Evolutionary conservation across 2,797 vertebrate species (phyloP).

Genomic region (Argya squamiceps): DNA sequence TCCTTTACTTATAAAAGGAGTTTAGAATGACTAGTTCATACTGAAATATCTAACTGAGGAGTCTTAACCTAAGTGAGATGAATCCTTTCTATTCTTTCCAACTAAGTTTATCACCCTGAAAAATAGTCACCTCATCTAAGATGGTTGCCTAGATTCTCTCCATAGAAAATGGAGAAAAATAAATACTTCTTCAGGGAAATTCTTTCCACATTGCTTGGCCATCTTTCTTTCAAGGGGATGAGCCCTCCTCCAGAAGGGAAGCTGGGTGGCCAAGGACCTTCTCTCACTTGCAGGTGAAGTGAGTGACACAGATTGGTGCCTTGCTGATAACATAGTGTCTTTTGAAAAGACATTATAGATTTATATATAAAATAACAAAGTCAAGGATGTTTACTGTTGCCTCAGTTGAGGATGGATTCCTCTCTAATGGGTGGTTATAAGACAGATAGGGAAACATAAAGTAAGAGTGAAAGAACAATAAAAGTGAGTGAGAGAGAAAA

Average conservation of each 20-base stretch:
- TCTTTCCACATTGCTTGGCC: not conserved
- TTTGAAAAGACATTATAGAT: not conserved
- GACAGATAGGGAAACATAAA: slow-evolving; percentile 17
- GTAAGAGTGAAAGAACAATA: slow-evolving; percentile 36
- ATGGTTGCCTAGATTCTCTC: not conserved
- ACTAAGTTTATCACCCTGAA: slow-evolving; percentile 16
- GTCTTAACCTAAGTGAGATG: not conserved
- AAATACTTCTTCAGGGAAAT: not conserved
- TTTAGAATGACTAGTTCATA: not conserved
- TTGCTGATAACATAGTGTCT: not conserved
- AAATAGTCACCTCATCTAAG: not conserved
- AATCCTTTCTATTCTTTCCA: not conserved
- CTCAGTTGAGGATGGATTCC: not conserved
- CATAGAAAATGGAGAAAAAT: not conserved
- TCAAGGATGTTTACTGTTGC: not conserved
- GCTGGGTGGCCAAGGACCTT: not conserved
- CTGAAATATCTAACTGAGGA: not conserved
- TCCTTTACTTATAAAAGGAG: not conserved
- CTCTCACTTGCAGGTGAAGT: not conserved
- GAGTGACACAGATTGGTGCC: not conserved
- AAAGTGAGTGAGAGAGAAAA: slow-evolving; percentile 12
- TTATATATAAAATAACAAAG: not conserved
- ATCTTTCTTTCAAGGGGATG: not conserved
- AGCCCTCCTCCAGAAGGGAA: not conserved
- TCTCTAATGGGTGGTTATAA: not conserved